Evolutionary conservation across 2,113 vertebrate genomes (phyloP), one percentile per base, ranked within the genome.

Genomic region (Myrmecophaga tridactyla): DNA sequence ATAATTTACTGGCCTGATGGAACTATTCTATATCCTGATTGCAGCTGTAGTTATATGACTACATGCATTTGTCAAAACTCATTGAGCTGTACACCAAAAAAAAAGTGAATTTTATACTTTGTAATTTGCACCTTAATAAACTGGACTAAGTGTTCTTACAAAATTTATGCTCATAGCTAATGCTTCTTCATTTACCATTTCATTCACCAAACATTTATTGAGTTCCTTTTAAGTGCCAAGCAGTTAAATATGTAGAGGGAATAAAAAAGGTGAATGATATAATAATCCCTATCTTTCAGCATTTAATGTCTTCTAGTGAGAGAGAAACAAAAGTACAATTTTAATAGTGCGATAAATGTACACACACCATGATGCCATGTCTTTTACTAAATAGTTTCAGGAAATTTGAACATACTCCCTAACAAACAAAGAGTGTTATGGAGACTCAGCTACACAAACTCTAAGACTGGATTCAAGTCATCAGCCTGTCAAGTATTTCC

Each of bases 301-400:
- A 91, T 53, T 88, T 88, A 58, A 84, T 58, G 53, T 86, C 6
- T 65, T 69, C n/a, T 69, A 62, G 21, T 43, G 18, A 53, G 13
- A 73, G 31, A 78, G 48, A 86, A 23, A 62, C 21, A 82, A 36
- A 89, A 88, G 36, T 29, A 56, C 46, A 81, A 75, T 36, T 60
- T 31, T 2, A 69, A 43, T 21, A 73, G 53, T 21, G 72, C 34
- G 78, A 39, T 56, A 56, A 43, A 34, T 63, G 25, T 72, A 85
- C 7, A 78, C 36, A 60, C 0, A 13, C 14, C 14, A 75, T 83
- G 18, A 88, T 18, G 23, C 80, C 39, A 60, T 48, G 85, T 75
- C 8, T 43, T 95, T 85, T 85, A 90, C 39, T 62, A 95, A 94
- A 25, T 7, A n/a, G 36, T 88, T 95, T 77, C 48, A 82, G 75